Base-by-base conservation (phyloP, 1,140 invertebrate species). In the Drosophila nikananu region DNA sequence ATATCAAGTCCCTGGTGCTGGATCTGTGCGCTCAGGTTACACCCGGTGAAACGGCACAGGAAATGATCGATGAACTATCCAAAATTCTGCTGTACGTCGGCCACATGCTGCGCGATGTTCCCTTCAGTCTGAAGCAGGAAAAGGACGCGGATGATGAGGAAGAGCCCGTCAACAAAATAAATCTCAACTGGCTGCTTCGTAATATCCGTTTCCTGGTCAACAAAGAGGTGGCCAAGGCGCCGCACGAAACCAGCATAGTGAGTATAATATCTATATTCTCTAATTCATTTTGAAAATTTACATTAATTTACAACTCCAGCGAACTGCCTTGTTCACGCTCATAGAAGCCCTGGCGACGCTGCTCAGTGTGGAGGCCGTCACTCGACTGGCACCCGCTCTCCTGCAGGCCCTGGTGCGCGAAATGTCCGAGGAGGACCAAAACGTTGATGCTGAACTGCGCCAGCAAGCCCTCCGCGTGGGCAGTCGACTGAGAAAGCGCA, bases 21-120 rank as follows among this genome's bases (percentile, higher is more conserved):
- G 96, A 97, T 93, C 94, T 97, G 59, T 95, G 95, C 60, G 95
- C 95, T 13, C 97, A 97, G 83, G 94, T 97, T 27, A 95, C 95
- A 51, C 95, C 96, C 0, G 94, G 94, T 3, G 89, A 93, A 41
- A 92, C 94, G 6, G 94, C 94, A 12, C 86, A 89, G 39, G 94
- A 96, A 63, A 94, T 97, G 87, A 94, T 95, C 12, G 95, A 96
- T 81, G 95, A 96, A 89, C 94, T 96, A 19, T 94, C 96, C 5
- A 97, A 97, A 90, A 96, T 97, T 92, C 93, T 97, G 48, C 93
- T 97, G 12, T 96, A 95, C 77, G 93, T 97, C 21, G 95, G 95
- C 0, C 95, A 95, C 87, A 94, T 96, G 49, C 86, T 96, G 2
- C 94, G 94, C 68, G 93, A 93, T 30, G 58, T 95, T 75, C 89